Evolutionary conservation across 2,797 vertebrate species (phyloP), one percentile per base, ranked within the genome.

Genomic region (Danio albolineatus): DNA sequence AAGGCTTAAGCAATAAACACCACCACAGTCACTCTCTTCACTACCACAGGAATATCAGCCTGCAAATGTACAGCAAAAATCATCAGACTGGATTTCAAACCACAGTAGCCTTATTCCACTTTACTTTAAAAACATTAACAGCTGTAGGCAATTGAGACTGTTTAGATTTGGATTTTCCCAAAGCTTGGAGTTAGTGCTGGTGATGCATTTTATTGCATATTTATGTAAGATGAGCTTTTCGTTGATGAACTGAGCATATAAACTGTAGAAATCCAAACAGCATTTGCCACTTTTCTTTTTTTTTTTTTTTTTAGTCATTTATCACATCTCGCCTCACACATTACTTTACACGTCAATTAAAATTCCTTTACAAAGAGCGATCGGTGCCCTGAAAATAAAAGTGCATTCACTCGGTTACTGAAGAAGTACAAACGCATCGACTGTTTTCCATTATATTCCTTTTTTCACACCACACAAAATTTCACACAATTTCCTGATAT

Each of bases 381-480:
- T 81, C 64, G 67, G 79, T 89, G 84, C 83, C 61, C 60, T 9
- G 16, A 82, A 89, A 83, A 85, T 90, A 85, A 90, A 92, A 91
- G 88, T 91, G 87, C 88, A 87, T 87, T 87, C 78, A 83, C 88
- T 85, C 78, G 13, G 76, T 41, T 77, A 67, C 81, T 76, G 59
- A 77, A 86, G 83, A 76, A 79, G 73, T 62, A 84, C 83, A 76
- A 77, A 82, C 74, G 61, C 79, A 82, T 67, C 43, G 19, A 56
- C n/a, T 13, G 57, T 60, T 74, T 67, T 43, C 36, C 19, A 65
- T 44, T 41, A 4, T 53, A 6, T 36, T 46, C 10, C 8, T 54
- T 44, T 76, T 19, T 1, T 5, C 57, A 39, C 12, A 41, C 21
- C 13, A 59, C 36, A n/a, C 60, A 7, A 13, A 43, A 21, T 10